Evolutionary conservation across 1,140 invertebrate species (phyloP).

Genomic region (Achroia grisella): DNA sequence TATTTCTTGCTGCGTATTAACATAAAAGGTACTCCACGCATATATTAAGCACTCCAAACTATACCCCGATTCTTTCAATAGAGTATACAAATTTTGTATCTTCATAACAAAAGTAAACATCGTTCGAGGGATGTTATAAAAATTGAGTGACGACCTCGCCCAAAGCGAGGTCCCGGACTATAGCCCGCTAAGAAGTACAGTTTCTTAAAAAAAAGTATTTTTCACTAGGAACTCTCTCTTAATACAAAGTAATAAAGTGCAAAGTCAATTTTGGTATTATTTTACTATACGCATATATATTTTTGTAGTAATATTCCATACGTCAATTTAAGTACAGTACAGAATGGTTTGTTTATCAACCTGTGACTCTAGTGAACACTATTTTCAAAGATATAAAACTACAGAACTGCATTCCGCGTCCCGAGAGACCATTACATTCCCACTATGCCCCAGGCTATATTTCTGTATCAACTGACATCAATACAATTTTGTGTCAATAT

Average conservation of each 20-base stretch:
- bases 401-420: background rate
- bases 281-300: background rate
- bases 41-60: background rate
- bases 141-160: conserved; percentile 24
- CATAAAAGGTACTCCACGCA: too few relatives aligned
- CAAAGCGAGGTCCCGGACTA: conserved; percentile 6
- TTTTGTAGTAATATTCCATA: conserved; percentile 9
- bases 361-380: conserved; percentile 16
- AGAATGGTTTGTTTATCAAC: conserved; percentile 23
- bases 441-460: background rate
- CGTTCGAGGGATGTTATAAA: conserved; percentile 16
- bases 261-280: background rate
- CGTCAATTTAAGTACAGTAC: conserved; percentile 24
- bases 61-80: conserved; percentile 9
- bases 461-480: too few relatives aligned
- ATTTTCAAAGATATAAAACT: conserved; percentile 18
- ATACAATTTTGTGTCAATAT: too few relatives aligned
- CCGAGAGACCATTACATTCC: background rate
- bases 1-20: too few relatives aligned
- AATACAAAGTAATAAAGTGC: background rate
- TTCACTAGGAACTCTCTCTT: background rate
- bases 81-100: conserved; percentile 13
- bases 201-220: background rate
- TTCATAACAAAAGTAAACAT: conserved; percentile 22
- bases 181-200: background rate